A percentile compares a stretch with the other conserved stretches of the same genome.
Evolutionary conservation across 2,113 vertebrate species (phyloP).

Genomic region (Alethe castanea): DNA sequence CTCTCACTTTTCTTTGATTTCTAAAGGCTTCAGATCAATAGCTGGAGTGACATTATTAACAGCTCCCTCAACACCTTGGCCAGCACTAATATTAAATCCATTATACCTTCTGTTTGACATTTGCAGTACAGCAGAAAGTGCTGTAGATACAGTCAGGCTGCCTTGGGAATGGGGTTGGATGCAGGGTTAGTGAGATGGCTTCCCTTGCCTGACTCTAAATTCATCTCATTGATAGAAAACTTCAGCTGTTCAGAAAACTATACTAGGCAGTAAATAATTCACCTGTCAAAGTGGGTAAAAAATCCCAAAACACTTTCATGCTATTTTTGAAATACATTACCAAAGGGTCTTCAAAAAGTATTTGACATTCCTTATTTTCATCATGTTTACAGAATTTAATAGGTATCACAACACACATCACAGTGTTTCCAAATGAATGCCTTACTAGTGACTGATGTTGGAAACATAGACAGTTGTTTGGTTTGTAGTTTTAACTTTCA

Average conservation of each 20-base stretch:
- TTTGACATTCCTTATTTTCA: slow-evolving; percentile 53
- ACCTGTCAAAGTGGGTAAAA: background rate
- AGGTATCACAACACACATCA: slow-evolving; percentile 47
- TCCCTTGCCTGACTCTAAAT: slow-evolving; percentile 71
- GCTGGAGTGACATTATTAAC: slow-evolving; percentile 83
- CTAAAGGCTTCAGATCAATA: slow-evolving; percentile 81
- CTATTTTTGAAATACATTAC: slow-evolving; percentile 53
- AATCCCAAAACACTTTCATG: background rate
- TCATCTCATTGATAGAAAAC: slow-evolving; percentile 71
- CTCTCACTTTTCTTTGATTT: slow-evolving; percentile 80
- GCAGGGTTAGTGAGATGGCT: slow-evolving; percentile 70
- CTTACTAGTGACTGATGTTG: background rate
- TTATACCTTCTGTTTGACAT: slow-evolving; percentile 79
- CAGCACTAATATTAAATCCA: slow-evolving; percentile 82
- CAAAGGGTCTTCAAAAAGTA: slow-evolving; percentile 40
- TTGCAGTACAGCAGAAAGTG: slow-evolving; percentile 76
- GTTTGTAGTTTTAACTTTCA: background rate
- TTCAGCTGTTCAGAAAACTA: slow-evolving; percentile 53
- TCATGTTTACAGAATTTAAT: slow-evolving; percentile 45
- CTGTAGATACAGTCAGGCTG: slow-evolving; percentile 78
- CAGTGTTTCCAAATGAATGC: slow-evolving; percentile 28
- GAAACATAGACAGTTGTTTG: background rate
- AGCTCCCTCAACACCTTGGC: slow-evolving; percentile 81
- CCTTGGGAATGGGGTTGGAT: slow-evolving; percentile 71
- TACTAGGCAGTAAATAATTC: slow-evolving; percentile 55